These are phyloP conservation scores for Alectoris magna DNA, from an alignment of 2,797 vertebrate genomes.

Conservation along the genomic window DNA sequence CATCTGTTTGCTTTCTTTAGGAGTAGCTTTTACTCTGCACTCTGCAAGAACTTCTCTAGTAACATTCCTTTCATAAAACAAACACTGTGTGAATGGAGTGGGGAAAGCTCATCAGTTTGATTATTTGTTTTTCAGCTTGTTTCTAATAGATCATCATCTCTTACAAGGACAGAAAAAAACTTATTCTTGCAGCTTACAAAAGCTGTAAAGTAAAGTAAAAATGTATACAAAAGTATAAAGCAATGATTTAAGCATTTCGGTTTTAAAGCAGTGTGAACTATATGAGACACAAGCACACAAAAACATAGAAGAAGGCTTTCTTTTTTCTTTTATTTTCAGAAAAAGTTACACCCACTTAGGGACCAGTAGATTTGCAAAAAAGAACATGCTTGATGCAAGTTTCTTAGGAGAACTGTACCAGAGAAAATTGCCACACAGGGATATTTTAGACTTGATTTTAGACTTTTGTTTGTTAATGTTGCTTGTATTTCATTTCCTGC, in stretches of 20 bases:
- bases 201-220: too few species aligned
- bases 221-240: neutral
- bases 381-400: neutral
- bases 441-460: neutral
- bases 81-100: neutral
- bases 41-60: slow-evolving; percentile 11
- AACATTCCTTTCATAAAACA: slow-evolving; percentile 21
- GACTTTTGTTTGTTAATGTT: neutral
- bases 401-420: neutral
- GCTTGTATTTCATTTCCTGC: slow-evolving; percentile 13
- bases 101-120: neutral
- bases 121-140: neutral
- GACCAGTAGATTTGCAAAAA: neutral
- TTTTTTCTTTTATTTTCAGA: neutral
- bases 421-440: neutral
- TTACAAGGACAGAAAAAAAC: neutral
- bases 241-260: neutral
- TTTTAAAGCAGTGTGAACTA: neutral
- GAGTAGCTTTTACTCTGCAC: slow-evolving; percentile 6
- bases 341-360: neutral
- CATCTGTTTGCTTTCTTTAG: slow-evolving; percentile 39
- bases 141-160: neutral
- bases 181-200: neutral
- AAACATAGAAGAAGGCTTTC: neutral
- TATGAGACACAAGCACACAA: neutral